Evolutionary conservation across 1,140 invertebrate species (phyloP).

Genomic region (Ceratosolen fusciceps): DNA sequence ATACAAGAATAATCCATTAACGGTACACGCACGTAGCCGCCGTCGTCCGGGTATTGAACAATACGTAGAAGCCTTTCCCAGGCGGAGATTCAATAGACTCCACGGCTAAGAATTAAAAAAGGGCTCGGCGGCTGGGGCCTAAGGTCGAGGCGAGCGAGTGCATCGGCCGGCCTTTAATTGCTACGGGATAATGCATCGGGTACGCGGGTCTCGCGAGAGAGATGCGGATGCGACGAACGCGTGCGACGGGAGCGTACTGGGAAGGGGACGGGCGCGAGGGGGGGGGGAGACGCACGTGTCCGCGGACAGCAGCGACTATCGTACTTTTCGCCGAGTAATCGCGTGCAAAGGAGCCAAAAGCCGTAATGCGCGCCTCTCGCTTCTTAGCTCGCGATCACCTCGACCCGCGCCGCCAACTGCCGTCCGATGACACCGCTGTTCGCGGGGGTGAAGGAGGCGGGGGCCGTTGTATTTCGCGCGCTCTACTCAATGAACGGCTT

Average conservation of each 20-base stretch:
- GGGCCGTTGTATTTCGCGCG: background rate
- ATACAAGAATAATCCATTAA: background rate
- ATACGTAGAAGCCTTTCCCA: constrained; percentile 46
- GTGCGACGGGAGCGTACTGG: too few species aligned
- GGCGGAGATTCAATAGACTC: background rate
- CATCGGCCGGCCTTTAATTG: background rate
- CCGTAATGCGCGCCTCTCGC: too few species aligned
- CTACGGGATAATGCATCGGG: background rate
- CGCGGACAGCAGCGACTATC: background rate
- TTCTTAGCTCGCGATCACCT: too few species aligned
- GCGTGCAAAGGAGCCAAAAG: too few species aligned
- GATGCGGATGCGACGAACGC: too few species aligned
- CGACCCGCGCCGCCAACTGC: too few species aligned
- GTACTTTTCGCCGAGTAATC: background rate
- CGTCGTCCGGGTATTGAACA: too few species aligned
- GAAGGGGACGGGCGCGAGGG: too few species aligned
- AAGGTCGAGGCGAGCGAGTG: too few species aligned
- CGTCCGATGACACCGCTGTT: background rate
- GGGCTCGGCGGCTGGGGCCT: constrained; percentile 9
- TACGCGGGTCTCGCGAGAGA: background rate
- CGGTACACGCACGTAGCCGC: background rate
- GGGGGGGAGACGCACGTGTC: too few species aligned
- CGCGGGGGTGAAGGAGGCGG: background rate
- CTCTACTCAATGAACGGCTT: constrained; percentile 8
- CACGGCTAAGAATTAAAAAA: constrained; percentile 34